Percentiles rank a stretch among this genome's conserved stretches.
phyloP scores from a whole-genome alignment of 2,113 vertebrate species.

The Colius striatus region DNA sequence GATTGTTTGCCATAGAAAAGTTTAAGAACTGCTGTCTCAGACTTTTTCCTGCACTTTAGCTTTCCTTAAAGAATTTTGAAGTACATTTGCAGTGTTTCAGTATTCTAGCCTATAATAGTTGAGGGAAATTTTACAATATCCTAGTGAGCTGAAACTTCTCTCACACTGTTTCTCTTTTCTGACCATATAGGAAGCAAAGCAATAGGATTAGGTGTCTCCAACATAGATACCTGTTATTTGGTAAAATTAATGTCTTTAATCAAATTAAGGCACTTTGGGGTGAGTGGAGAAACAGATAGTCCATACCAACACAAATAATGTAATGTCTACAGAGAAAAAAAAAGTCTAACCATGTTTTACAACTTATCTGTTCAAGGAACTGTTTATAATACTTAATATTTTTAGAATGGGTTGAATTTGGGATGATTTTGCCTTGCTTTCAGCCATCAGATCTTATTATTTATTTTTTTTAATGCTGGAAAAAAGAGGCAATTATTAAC shows the following conservation, averaged over 20 bases:
- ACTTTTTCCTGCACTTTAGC: background rate
- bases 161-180: background rate
- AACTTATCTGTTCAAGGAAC: background rate
- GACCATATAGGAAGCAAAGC: background rate
- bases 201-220: background rate
- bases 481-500: background rate
- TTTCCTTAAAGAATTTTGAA: background rate
- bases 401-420: background rate
- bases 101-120: background rate
- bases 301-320: background rate
- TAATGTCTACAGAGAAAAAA: background rate
- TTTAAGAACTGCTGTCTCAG: background rate
- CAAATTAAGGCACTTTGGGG: background rate
- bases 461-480: background rate
- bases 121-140: background rate
- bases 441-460: background rate
- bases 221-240: background rate
- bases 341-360: background rate
- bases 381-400: background rate
- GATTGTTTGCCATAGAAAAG: background rate
- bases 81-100: background rate
- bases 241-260: background rate
- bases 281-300: background rate
- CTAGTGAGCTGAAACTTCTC: background rate
- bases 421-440: background rate